Evolutionary conservation across 2,113 vertebrate species (phyloP).

Genomic region (Pterocles orientalis): DNA sequence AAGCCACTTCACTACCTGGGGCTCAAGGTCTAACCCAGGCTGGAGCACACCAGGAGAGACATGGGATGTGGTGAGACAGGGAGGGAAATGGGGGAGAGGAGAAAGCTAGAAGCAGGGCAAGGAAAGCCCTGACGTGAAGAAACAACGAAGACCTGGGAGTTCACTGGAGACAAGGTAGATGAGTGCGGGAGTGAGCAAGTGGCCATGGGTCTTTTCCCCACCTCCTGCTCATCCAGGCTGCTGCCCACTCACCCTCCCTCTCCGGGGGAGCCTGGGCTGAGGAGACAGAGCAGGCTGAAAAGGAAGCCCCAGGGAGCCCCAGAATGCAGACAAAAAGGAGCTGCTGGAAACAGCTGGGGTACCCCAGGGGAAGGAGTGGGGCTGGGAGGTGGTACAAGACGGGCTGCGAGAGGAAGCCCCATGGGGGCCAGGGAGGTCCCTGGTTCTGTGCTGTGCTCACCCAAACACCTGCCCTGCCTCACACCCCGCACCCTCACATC

Average conservation of each 20-base stretch:
- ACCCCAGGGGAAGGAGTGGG: fast-evolving
- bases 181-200: fast-evolving
- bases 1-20: background rate
- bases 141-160: background rate
- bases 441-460: background rate
- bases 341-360: background rate
- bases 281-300: background rate
- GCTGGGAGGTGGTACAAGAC: fast-evolving
- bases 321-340: background rate
- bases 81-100: background rate
- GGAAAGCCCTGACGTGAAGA: background rate
- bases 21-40: no score
- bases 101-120: background rate
- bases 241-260: fast-evolving
- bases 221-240: fast-evolving
- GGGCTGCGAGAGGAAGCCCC: fast-evolving
- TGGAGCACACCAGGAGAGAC: background rate
- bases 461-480: background rate
- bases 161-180: background rate
- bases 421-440: fast-evolving
- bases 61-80: background rate
- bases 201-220: background rate
- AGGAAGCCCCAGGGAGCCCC: background rate
- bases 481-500: fast-evolving
- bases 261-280: fast-evolving